Conservation (phyloP, 2,113 vertebrate genomes). For the Rhabdomys dilectus region DNA sequence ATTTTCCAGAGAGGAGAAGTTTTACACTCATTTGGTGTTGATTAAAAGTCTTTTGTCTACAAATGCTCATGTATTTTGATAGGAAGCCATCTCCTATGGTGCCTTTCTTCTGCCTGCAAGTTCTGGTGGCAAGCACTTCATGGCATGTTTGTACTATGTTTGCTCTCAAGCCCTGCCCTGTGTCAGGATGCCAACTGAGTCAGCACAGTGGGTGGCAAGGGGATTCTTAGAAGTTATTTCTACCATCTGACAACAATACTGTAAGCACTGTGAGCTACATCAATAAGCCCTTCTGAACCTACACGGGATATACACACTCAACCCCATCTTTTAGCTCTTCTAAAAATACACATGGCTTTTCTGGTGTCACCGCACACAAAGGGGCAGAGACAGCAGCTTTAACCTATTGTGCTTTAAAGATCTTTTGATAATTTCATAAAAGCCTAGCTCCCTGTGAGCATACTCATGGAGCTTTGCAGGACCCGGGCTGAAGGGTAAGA, state of each 20-base stretch:
- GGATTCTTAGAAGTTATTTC: constrained; percentile 5
- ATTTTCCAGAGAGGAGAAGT: neutral
- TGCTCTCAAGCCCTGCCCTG: neutral
- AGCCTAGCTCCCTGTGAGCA: neutral
- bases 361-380: neutral
- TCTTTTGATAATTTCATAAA: constrained; percentile 1
- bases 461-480: neutral
- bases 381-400: neutral
- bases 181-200: neutral
- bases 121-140: neutral
- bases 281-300: neutral
- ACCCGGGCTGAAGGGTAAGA: neutral
- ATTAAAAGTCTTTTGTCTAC: constrained; percentile 35
- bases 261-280: neutral
- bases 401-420: neutral
- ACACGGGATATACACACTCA: neutral
- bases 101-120: neutral
- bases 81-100: neutral
- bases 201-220: neutral
- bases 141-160: neutral
- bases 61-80: neutral
- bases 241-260: neutral
- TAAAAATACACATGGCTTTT: neutral
- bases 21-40: constrained; percentile 16
- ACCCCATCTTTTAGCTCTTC: neutral